phyloP scores from a whole-genome alignment of 2,888 invertebrate species.

The Cryptocephalus moraei region DNA sequence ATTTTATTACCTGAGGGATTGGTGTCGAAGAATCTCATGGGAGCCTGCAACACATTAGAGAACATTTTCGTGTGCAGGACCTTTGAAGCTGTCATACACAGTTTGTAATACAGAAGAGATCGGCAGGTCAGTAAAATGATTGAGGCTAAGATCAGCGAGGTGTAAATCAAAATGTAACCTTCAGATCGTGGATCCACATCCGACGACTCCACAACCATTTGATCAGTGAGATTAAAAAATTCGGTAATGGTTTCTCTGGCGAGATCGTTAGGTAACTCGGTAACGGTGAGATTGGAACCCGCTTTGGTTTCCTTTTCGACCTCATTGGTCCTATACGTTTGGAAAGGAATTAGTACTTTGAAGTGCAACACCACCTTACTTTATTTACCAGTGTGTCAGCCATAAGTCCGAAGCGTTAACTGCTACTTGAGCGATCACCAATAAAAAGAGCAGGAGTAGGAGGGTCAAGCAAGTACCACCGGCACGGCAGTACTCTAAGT shows the following conservation, averaged over 20 bases:
- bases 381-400: conserved; percentile 61
- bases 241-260: too few species aligned
- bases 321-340: conserved; percentile 35
- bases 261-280: too few species aligned
- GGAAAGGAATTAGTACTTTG: background rate
- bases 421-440: conserved; percentile 56
- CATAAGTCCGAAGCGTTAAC: conserved; percentile 68
- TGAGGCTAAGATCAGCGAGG: conserved; percentile 45
- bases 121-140: conserved; percentile 53
- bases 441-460: conserved; percentile 43
- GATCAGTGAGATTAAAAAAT: too few species aligned
- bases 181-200: background rate
- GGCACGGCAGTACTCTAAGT: conserved; percentile 57
- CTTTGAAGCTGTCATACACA: conserved; percentile 65
- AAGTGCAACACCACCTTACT: background rate
- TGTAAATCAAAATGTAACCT: conserved; percentile 47
- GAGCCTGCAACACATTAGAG: conserved; percentile 58
- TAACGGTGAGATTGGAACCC: background rate
- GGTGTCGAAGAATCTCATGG: conserved; percentile 74
- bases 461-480: conserved; percentile 52
- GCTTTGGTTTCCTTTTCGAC: conserved; percentile 25
- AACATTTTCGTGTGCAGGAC: conserved; percentile 73
- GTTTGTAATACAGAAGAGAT: conserved; percentile 60
- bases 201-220: too few species aligned
- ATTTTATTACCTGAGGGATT: conserved; percentile 59